These are phyloP conservation scores for Myathropa florea DNA, from an alignment of 2,888 invertebrate genomes.

Conservation along the genomic window DNA sequence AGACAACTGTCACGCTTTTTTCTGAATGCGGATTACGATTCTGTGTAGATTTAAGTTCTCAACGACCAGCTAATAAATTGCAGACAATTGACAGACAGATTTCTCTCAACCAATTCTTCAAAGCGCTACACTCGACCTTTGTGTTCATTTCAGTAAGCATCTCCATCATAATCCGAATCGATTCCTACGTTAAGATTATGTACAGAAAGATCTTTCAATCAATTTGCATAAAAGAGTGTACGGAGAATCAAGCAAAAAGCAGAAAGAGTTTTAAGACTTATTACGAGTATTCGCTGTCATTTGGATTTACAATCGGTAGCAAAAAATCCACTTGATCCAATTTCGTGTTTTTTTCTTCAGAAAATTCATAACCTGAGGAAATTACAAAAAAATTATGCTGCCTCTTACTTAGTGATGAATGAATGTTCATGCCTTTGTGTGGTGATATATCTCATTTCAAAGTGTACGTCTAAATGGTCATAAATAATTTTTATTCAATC, in stretches of 20 bases:
- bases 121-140: constrained; percentile 20
- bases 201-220: not conserved
- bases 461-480: constrained; percentile 36
- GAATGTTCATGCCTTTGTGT: not conserved
- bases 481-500: constrained; percentile 52
- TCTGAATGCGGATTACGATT: not conserved
- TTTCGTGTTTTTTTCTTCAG: constrained; percentile 13
- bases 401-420: not conserved
- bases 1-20: not conserved
- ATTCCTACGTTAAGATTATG: constrained; percentile 9
- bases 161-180: not conserved
- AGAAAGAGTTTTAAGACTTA: not conserved
- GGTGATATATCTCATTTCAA: constrained; percentile 15
- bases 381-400: not conserved
- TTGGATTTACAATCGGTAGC: constrained; percentile 13
- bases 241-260: not conserved
- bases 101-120: not conserved
- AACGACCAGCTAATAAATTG: not conserved
- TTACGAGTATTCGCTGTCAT: not conserved
- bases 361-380: not conserved
- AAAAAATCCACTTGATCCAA: constrained; percentile 42
- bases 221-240: not conserved
- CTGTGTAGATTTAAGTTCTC: not conserved
- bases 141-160: not conserved
- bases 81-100: not conserved